phyloP scores from a whole-genome alignment of 2,888 invertebrate genomes.

The Lycocerus yunnanus region DNA sequence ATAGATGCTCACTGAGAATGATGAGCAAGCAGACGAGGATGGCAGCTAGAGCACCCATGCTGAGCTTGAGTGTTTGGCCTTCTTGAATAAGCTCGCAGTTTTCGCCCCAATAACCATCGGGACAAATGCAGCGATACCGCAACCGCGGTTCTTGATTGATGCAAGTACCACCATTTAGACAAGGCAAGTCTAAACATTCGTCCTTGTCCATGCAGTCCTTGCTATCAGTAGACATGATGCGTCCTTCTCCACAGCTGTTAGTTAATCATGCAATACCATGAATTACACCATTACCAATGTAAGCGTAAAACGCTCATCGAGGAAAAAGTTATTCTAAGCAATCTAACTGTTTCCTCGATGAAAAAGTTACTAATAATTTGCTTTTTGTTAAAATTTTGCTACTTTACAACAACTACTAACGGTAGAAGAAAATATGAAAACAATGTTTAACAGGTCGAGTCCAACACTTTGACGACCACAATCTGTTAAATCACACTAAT shows the following conservation, averaged over 20 bases:
- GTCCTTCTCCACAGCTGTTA: constrained; percentile 89
- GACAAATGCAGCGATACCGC: constrained; percentile 86
- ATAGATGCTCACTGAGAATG: constrained; percentile 85
- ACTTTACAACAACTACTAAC: neutral
- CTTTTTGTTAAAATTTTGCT: neutral
- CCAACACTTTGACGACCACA: neutral
- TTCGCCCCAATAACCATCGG: constrained; percentile 91
- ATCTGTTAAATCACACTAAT: neutral
- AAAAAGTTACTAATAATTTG: neutral
- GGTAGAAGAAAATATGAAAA: neutral
- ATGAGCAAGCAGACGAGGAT: constrained; percentile 96
- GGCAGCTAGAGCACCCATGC: constrained; percentile 95
- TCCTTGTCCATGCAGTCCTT: constrained; percentile 95
- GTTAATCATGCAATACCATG: constrained; percentile 26
- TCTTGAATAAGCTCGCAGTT: constrained; percentile 94
- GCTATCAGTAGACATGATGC: constrained; percentile 85
- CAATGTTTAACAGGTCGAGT: neutral
- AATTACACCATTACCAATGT: constrained; percentile 22
- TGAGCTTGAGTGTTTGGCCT: constrained; percentile 92
- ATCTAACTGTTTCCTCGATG: neutral
- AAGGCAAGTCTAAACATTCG: constrained; percentile 92
- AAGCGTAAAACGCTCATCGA: neutral
- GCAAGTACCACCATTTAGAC: constrained; percentile 91
- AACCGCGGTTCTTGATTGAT: constrained; percentile 88
- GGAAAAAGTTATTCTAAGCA: neutral